Evolutionary conservation across 2,888 invertebrate genomes (phyloP).

Genomic region (Agonopterix alstromeriana): DNA sequence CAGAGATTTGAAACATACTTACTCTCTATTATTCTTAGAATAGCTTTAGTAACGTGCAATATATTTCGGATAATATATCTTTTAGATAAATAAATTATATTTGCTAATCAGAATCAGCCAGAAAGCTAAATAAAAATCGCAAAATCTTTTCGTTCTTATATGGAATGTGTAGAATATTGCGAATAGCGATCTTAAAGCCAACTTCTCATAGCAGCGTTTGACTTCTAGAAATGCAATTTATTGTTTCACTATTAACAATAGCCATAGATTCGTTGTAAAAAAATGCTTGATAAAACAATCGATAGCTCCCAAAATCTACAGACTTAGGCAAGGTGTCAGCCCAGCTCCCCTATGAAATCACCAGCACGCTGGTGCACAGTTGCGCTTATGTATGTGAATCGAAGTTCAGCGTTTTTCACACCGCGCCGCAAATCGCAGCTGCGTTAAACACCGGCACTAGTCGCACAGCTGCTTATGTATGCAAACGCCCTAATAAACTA

Average conservation of each 20-base stretch:
- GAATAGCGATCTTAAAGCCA: background rate
- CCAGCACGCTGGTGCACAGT: slow-evolving; percentile 19
- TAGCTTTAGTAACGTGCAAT: no score
- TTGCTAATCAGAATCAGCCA: no score
- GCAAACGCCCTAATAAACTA: slow-evolving; percentile 73
- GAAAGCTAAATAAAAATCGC: no score
- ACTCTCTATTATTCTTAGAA: no score
- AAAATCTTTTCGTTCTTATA: no score
- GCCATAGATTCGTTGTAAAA: background rate
- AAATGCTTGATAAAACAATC: background rate
- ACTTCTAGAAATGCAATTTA: background rate
- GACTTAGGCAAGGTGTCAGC: slow-evolving; percentile 43
- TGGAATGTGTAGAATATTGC: no score
- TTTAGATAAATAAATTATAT: no score
- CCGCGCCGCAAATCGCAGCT: slow-evolving; percentile 52
- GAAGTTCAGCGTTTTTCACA: slow-evolving; percentile 59
- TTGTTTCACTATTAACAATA: background rate
- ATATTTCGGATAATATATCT: no score
- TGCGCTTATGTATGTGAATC: slow-evolving; percentile 56
- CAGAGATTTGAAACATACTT: no score
- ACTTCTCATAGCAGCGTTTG: background rate
- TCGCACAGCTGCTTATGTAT: slow-evolving; percentile 47
- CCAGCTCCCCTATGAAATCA: slow-evolving; percentile 45
- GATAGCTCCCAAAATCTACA: background rate
- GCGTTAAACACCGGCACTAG: slow-evolving; percentile 18